phyloP scores from a whole-genome alignment of 2,113 vertebrate species.

The Butorides virescens region DNA sequence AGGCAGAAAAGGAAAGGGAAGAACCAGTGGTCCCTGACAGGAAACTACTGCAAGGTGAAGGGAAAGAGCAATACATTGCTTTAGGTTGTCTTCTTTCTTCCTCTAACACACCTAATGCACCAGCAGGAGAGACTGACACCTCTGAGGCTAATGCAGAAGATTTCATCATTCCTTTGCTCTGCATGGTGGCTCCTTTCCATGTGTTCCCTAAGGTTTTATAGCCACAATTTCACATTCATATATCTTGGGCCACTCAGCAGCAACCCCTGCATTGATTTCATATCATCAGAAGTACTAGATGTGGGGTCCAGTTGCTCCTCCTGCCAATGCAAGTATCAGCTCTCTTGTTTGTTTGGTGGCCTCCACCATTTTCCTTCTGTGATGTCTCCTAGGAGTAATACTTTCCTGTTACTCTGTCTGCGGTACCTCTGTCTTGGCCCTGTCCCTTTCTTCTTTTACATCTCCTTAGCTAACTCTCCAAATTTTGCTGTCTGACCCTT shows the following conservation, averaged over 20 bases:
- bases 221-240: slow-evolving; percentile 19
- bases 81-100: not conserved
- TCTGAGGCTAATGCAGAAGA: slow-evolving; percentile 2
- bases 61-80: not conserved
- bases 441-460: not conserved
- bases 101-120: not conserved
- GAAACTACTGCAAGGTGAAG: not conserved
- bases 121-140: not conserved
- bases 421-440: not conserved
- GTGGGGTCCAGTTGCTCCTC: slow-evolving; percentile 2
- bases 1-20: not conserved
- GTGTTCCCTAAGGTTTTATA: slow-evolving; percentile 24
- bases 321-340: not conserved
- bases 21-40: not conserved
- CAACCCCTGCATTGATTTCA: slow-evolving; percentile 36
- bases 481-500: not conserved
- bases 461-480: not conserved
- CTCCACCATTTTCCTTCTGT: not conserved
- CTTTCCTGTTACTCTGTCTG: not conserved
- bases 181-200: slow-evolving; percentile 51
- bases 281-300: not conserved
- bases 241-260: slow-evolving; percentile 11
- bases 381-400: not conserved
- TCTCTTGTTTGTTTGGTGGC: not conserved
- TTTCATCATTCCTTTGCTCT: slow-evolving; percentile 34